Percentiles rank a stretch among this genome's conserved stretches.
These are phyloP conservation scores for Agrotis puta DNA, from an alignment of 2,888 invertebrate genomes.

Conservation along the genomic window DNA sequence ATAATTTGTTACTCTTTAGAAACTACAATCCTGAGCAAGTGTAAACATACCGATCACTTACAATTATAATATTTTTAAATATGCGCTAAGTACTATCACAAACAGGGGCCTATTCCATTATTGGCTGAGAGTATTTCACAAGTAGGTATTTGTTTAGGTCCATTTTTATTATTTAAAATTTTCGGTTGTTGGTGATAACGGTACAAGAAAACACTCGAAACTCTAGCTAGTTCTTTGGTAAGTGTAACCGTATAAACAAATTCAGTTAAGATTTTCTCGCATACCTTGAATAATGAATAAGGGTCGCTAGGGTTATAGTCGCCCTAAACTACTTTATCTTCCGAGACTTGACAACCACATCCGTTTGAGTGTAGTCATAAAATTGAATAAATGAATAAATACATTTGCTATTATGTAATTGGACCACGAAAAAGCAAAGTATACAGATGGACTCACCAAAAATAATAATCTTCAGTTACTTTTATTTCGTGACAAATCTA, in stretches of 20 bases:
- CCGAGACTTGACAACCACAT: conserved; percentile 70
- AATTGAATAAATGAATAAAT: conserved; percentile 65
- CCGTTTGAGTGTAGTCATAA: conserved; percentile 59
- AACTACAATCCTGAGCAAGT: neutral
- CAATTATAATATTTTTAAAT: neutral
- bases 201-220: conserved; percentile 12
- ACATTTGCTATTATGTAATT: conserved; percentile 59
- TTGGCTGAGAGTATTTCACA: neutral
- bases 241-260: conserved; percentile 56
- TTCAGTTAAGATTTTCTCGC: conserved; percentile 76
- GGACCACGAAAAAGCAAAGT: conserved; percentile 28
- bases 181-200: neutral
- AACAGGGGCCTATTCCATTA: neutral
- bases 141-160: conserved; percentile 4
- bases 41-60: neutral
- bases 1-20: neutral
- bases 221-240: conserved; percentile 39
- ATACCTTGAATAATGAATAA: conserved; percentile 80
- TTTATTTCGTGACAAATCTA: neutral
- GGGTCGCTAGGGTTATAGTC: conserved; percentile 76
- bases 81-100: neutral
- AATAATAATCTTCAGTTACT: neutral
- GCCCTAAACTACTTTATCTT: conserved; percentile 76
- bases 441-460: conserved; percentile 1
- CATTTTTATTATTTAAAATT: conserved; percentile 8